Evolutionary conservation across 2,888 invertebrate genomes (phyloP).

Genomic region (Synanthedon andrenaeformis): DNA sequence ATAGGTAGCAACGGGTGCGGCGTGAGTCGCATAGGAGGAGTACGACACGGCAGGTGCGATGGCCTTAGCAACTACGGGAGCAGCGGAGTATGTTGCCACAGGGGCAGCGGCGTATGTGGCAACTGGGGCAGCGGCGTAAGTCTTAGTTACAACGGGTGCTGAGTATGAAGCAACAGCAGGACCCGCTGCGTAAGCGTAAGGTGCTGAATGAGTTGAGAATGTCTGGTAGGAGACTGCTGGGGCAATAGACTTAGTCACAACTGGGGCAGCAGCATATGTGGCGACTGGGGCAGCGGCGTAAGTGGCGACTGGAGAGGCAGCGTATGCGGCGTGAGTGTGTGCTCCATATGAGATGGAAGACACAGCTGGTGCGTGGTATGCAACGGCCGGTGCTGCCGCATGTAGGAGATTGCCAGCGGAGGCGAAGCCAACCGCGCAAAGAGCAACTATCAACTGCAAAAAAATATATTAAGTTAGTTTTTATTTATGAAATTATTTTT

Average conservation of each 20-base stretch:
- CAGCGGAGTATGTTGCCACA: constrained; percentile 18
- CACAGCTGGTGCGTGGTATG: constrained; percentile 5
- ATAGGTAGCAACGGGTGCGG: constrained; percentile 36
- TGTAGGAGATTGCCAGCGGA: constrained; percentile 46
- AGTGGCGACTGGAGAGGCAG: constrained; percentile 17
- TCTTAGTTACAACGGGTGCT: constrained; percentile 40
- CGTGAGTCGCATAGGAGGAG: constrained; percentile 14
- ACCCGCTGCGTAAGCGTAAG: constrained; percentile 20
- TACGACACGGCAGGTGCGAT: constrained; percentile 21
- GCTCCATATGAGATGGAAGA: constrained; percentile 5
- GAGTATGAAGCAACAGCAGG: constrained; percentile 40
- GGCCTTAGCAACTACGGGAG: constrained; percentile 33
- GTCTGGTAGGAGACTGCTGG: constrained; percentile 6
- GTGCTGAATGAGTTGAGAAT: constrained; percentile 19
- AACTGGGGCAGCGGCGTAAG: constrained; percentile 15
- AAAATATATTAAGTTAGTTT: not conserved
- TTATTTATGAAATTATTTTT: not conserved
- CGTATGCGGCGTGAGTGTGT: not conserved
- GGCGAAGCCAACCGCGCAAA: constrained; percentile 47
- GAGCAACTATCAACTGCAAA: constrained; percentile 38
- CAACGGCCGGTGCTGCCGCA: constrained; percentile 6
- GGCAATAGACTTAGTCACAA: constrained; percentile 7
- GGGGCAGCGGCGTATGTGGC: constrained; percentile 21
- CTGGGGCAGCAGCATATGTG: constrained; percentile 10
- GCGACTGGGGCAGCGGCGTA: constrained; percentile 9